Evolutionary conservation across 2,797 vertebrate genomes (phyloP), one percentile per base, ranked within the genome.

Genomic region (Bryconaethiops microstoma): DNA sequence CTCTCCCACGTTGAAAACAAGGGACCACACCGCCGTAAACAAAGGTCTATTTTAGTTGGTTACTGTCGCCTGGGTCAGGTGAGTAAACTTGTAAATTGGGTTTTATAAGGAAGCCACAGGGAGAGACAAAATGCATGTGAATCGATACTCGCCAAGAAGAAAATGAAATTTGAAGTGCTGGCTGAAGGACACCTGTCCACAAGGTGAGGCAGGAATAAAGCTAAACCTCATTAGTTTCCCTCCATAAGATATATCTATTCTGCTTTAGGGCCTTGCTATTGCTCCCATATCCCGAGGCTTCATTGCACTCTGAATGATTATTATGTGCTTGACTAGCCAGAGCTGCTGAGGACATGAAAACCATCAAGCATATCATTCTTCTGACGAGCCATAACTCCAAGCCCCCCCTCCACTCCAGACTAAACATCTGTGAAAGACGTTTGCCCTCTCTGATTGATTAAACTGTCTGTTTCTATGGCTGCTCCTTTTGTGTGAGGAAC

Each of bases 141-240:
- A 63, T 79, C 73, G 57, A 60, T 76, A 76, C 75, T 50, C 2
- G 25, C n/a, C 45, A 74, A 12, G 16, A 50, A 70, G 45, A 76
- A 52, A 73, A 73, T 72, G 54, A 35, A 39, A 55, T 74, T 67
- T 50, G 54, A 67, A 14, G 80, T 88, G 88, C 88, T 88, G 86
- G 80, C 88, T 91, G 92, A 93, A 91, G 90, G 91, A 92, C 91
- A 90, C 87, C 89, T 90, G 93, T 93, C 93, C 91, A 89, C 76
- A 86, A 90, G 93, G 90, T 87, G 87, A 84, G 90, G 92, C 91
- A 92, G 92, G 91, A 93, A 92, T 91, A 90, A 89, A 89, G 86
- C 85, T 89, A 82, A 80, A 92, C 88, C 85, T 82, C 79, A 92
- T 92, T 90, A 87, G 86, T 86, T 89, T 91, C 87, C 89, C 86